Percentiles rank a stretch among this genome's conserved stretches.
These are phyloP conservation scores for Ictidomys tridecemlineatus DNA, from an alignment of 2,113 vertebrate genomes.

Conservation along the genomic window DNA sequence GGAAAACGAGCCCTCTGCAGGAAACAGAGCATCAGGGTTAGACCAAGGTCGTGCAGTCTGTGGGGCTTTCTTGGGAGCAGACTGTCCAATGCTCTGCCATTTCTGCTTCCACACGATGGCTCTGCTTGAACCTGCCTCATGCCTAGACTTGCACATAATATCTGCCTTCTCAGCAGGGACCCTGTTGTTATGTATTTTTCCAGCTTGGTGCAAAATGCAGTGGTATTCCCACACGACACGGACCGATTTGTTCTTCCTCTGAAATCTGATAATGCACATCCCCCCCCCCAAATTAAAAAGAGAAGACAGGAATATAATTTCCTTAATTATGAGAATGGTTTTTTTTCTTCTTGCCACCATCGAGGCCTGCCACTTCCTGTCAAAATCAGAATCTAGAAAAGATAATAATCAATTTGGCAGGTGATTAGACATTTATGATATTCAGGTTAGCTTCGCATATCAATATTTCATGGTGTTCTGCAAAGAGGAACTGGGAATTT, in stretches of 20 bases:
- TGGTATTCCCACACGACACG: neutral
- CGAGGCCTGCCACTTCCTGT: neutral
- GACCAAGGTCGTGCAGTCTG: neutral
- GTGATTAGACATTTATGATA: constrained; percentile 58
- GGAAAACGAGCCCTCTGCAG: neutral
- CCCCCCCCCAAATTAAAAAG: constrained; percentile 31
- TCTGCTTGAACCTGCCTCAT: neutral
- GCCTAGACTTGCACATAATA: neutral
- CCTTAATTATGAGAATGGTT: constrained; percentile 38
- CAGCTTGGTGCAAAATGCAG: too few relatives aligned
- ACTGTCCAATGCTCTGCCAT: fast-evolving
- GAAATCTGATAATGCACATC: constrained; percentile 27
- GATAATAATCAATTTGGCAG: constrained; percentile 50
- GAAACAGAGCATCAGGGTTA: fast-evolving
- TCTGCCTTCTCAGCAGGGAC: neutral
- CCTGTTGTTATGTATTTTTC: neutral
- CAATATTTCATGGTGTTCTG: constrained; percentile 32
- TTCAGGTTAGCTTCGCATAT: neutral
- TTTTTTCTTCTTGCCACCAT: neutral
- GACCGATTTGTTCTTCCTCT: constrained; percentile 57
- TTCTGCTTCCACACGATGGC: neutral
- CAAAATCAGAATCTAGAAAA: constrained; percentile 55
- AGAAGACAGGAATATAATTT: constrained; percentile 51
- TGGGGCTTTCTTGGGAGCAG: neutral
- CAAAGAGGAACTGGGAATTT: neutral